phyloP scores from a whole-genome alignment of 2,888 invertebrate species.

The Allolobophora icterica region DNA sequence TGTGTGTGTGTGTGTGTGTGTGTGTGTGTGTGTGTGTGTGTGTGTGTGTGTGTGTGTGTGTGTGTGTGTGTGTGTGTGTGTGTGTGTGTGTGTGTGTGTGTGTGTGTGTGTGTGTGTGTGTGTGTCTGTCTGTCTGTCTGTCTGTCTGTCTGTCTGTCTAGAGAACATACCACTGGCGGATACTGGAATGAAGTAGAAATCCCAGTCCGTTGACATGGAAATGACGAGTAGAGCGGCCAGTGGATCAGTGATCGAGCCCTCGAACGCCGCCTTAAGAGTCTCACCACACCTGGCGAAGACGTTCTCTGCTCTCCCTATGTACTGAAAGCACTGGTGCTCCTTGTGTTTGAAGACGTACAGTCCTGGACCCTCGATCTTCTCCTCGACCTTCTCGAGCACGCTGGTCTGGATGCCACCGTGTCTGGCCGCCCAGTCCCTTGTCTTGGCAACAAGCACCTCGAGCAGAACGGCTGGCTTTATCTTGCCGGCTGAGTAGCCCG shows the following conservation, averaged over 20 bases:
- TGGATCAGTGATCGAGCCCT: conserved; percentile 42
- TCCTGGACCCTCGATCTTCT: conserved; percentile 49
- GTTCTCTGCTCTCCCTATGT: conserved; percentile 45
- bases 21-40: too few species aligned
- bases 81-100: neutral
- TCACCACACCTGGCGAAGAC: conserved; percentile 46
- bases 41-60: too few species aligned
- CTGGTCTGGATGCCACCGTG: conserved; percentile 38
- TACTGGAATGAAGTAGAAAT: conserved; percentile 50
- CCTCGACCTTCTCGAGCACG: conserved; percentile 35
- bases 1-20: too few species aligned
- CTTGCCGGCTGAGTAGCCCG: conserved; percentile 50
- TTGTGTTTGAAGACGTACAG: conserved; percentile 51
- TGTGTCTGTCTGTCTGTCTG: neutral
- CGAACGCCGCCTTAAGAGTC: conserved; percentile 47
- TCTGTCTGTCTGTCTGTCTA: neutral
- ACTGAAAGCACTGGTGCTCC: conserved; percentile 49
- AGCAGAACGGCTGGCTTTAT: conserved; percentile 46
- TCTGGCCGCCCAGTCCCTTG: conserved; percentile 45
- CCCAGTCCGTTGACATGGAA: conserved; percentile 49
- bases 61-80: too few species aligned
- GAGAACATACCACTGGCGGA: conserved; percentile 20
- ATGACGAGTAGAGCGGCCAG: conserved; percentile 48
- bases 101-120: too few species aligned
- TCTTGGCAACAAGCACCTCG: conserved; percentile 46